Base-by-base conservation (phyloP, 2,888 invertebrate genomes). In the Leucania comma region DNA sequence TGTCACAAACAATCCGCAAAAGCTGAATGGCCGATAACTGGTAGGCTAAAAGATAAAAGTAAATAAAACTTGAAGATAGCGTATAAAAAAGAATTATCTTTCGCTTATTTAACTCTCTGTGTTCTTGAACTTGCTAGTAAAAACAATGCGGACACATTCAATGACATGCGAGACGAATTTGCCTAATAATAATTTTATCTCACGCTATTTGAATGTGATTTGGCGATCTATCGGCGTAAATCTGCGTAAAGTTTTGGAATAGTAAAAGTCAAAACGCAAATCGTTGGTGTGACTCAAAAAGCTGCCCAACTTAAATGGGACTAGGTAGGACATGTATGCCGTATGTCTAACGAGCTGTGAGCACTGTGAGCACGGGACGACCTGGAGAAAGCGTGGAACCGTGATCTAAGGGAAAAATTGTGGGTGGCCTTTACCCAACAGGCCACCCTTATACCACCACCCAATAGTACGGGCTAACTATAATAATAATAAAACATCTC, bases 91-190 rank as follows among this genome's bases (percentile, higher is more conserved):
- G n/a, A 51, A 59, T 87, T 89, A 88, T 88, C 87, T 84, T 71
- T 83, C 85, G 75, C 72, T 75, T 73, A 70, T 68, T 59, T 56
- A 78, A 75, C 48, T 80, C 46, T 70, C 67, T 62, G 68, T 68
- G 85, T 81, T 88, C 89, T 89, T 92, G 92, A 91, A 91, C 91
- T 86, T 78, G 78, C 26, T 75, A 71, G 57, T 68, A 54, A 76
- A 88, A 91, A 90, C 90, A 90, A 80, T 75, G 70, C 87, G 88
- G 85, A 85, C 87, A 87, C 75, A 81, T 83, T 88, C 90, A 93
- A 92, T 90, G 91, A 89, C 91, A 91, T 53, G 57, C 48, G 66
- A 64, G 57, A 65, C 72, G 60, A 67, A 75, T 65, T 72, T 56
- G 57, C 68, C 46, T 68, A 73, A 64, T 66, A 75, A 75, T 74